These are phyloP conservation scores for Phragmatobia fuliginosa DNA, from an alignment of 2,888 invertebrate genomes.

Conservation along the genomic window DNA sequence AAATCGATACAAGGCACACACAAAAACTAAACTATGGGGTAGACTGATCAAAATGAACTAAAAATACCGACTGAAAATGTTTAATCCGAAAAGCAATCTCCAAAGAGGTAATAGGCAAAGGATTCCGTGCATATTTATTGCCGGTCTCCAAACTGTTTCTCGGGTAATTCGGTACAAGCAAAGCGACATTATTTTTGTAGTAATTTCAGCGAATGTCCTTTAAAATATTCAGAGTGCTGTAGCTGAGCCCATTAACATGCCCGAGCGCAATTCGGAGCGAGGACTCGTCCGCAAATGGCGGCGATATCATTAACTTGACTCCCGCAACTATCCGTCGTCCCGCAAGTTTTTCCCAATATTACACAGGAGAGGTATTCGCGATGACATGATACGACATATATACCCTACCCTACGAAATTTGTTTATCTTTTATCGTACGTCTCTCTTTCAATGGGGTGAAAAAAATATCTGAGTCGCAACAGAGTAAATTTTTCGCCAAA, in stretches of 20 bases:
- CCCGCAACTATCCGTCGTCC: conserved; percentile 79
- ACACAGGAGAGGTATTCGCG: conserved; percentile 76
- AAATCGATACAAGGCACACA: conserved; percentile 53
- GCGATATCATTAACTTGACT: conserved; percentile 86
- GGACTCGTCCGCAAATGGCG: conserved; percentile 84
- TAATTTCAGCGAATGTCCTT: conserved; percentile 86
- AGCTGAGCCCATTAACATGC: conserved; percentile 84
- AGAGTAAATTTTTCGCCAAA: conserved; percentile 21
- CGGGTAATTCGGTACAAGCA: conserved; percentile 84
- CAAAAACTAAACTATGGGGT: conserved; percentile 31
- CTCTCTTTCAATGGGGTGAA: conserved; percentile 46
- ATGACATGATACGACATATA: conserved; percentile 55
- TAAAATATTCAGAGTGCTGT: conserved; percentile 86
- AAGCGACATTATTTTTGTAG: conserved; percentile 86
- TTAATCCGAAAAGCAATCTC: conserved; percentile 82
- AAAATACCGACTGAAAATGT: conserved; percentile 65
- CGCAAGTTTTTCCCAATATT: conserved; percentile 84
- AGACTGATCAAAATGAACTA: conserved; percentile 39
- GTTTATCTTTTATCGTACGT: conserved; percentile 57
- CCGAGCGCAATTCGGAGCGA: conserved; percentile 81
- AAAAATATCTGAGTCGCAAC: conserved; percentile 38
- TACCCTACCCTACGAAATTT: conserved; percentile 59
- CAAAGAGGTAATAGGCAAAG: conserved; percentile 80
- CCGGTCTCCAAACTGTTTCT: conserved; percentile 83
- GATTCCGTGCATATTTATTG: conserved; percentile 83